Conservation (phyloP, 2,888 invertebrate genomes). For the Notocelia uddmanniana region DNA sequence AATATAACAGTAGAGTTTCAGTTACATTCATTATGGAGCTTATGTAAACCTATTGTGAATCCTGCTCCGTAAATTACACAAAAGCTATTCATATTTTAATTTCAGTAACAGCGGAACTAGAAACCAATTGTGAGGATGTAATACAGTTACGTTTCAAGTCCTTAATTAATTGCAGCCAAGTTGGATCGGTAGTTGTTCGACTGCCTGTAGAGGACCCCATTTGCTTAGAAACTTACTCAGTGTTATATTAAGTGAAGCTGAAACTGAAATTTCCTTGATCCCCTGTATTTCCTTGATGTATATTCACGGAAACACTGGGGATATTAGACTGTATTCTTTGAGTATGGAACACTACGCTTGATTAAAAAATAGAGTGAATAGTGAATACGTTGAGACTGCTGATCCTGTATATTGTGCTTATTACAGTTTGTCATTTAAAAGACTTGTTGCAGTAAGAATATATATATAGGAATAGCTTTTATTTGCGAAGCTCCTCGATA, state of each 20-base stretch:
- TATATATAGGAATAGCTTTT: background rate
- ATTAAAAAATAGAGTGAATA: background rate
- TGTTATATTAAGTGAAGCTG: slow-evolving; percentile 24
- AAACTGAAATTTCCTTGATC: slow-evolving; percentile 27
- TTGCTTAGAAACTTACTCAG: slow-evolving; percentile 50
- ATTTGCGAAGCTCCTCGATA: background rate
- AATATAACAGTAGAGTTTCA: background rate
- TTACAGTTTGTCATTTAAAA: background rate
- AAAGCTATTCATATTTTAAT: slow-evolving; percentile 27
- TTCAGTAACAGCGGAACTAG: slow-evolving; percentile 25
- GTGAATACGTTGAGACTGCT: background rate
- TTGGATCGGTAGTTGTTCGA: slow-evolving; percentile 60
- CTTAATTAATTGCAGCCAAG: slow-evolving; percentile 65
- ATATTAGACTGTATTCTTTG: background rate
- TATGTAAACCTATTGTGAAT: slow-evolving; percentile 14
- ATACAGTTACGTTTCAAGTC: slow-evolving; percentile 56
- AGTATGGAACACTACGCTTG: background rate
- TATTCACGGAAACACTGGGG: background rate
- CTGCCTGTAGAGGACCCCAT: slow-evolving; percentile 50
- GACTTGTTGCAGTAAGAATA: too few species aligned
- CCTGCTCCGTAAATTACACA: slow-evolving; percentile 19
- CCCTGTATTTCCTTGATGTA: slow-evolving; percentile 12
- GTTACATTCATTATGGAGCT: slow-evolving; percentile 19
- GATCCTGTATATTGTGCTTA: slow-evolving; percentile 3
- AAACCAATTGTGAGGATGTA: slow-evolving; percentile 50